A percentile compares a stretch with the other conserved stretches of the same genome.
Evolutionary conservation across 2,797 vertebrate species (phyloP).

Genomic region (Triplophysa yarkandensis): DNA sequence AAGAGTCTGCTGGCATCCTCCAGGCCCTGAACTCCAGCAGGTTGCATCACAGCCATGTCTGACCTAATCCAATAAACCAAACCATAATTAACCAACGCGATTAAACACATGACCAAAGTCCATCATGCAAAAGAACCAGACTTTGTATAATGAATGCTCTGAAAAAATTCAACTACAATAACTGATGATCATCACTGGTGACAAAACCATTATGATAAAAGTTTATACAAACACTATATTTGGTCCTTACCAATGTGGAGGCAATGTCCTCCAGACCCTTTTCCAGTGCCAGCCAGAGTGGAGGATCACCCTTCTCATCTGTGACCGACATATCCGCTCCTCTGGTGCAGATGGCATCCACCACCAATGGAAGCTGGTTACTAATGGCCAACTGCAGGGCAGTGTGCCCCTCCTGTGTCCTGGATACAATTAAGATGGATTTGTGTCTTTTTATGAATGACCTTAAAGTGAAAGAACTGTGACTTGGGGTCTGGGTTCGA

Average conservation of each 20-base stretch:
- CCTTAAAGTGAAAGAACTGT: no score
- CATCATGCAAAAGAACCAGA: no score
- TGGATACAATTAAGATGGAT: slow-evolving; percentile 56
- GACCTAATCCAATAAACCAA: slow-evolving; percentile 74
- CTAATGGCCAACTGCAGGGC: slow-evolving; percentile 94
- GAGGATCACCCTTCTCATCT: slow-evolving; percentile 91
- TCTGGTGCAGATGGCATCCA: slow-evolving; percentile 95
- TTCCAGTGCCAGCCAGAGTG: slow-evolving; percentile 91
- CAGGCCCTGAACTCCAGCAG: slow-evolving; percentile 88
- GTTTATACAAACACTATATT: not conserved
- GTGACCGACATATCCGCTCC: slow-evolving; percentile 97
- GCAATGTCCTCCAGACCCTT: slow-evolving; percentile 93
- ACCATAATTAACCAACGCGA: not conserved
- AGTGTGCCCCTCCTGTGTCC: slow-evolving; percentile 94
- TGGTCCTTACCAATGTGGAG: slow-evolving; percentile 87
- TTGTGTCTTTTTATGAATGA: no score
- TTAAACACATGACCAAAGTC: not conserved
- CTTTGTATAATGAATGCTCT: no score
- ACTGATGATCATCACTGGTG: no score
- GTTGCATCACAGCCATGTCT: slow-evolving; percentile 96
- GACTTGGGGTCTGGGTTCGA: no score
- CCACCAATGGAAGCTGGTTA: slow-evolving; percentile 94
- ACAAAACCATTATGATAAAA: not conserved
- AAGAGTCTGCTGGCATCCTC: slow-evolving; percentile 91
- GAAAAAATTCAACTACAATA: no score